Percentiles rank a stretch among this genome's conserved stretches.
These are phyloP conservation scores for Drosophila borealis DNA, from an alignment of 2,888 invertebrate species.

Conservation along the genomic window DNA sequence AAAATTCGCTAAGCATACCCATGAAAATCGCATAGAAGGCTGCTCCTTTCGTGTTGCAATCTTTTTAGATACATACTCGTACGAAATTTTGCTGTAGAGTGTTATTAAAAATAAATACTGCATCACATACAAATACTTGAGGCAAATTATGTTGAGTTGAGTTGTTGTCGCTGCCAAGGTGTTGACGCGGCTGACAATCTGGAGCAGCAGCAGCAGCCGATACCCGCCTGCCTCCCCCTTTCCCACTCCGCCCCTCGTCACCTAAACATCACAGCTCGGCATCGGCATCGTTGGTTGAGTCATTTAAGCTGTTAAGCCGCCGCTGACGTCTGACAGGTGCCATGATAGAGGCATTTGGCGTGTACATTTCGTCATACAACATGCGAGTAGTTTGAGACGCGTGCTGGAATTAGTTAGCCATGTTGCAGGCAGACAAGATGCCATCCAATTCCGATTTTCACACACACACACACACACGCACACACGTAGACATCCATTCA, in stretches of 20 bases:
- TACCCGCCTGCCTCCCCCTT: background rate
- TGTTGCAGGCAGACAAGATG: slow-evolving; percentile 23
- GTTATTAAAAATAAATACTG: slow-evolving; percentile 63
- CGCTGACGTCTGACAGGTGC: slow-evolving; percentile 71
- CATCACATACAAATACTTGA: slow-evolving; percentile 57
- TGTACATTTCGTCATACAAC: slow-evolving; percentile 58
- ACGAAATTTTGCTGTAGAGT: slow-evolving; percentile 36
- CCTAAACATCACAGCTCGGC: background rate
- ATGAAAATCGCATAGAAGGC: no score
- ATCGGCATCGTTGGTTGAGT: slow-evolving; percentile 23
- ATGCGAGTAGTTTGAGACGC: slow-evolving; percentile 47
- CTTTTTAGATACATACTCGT: no score
- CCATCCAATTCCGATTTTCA: slow-evolving; percentile 12
- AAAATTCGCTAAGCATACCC: no score
- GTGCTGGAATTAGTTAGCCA: slow-evolving; percentile 66
- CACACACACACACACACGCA: background rate
- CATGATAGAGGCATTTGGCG: slow-evolving; percentile 49
- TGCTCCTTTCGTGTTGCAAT: no score
- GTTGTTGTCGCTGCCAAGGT: slow-evolving; percentile 54
- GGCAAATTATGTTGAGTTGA: slow-evolving; percentile 66
- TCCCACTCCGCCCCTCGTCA: background rate
- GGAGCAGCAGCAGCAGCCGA: slow-evolving; percentile 42
- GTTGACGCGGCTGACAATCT: slow-evolving; percentile 63
- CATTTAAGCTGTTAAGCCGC: slow-evolving; percentile 70
- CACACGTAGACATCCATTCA: slow-evolving; percentile 19